phyloP scores from a whole-genome alignment of 2,797 vertebrate genomes.

The Emys orbicularis region DNA sequence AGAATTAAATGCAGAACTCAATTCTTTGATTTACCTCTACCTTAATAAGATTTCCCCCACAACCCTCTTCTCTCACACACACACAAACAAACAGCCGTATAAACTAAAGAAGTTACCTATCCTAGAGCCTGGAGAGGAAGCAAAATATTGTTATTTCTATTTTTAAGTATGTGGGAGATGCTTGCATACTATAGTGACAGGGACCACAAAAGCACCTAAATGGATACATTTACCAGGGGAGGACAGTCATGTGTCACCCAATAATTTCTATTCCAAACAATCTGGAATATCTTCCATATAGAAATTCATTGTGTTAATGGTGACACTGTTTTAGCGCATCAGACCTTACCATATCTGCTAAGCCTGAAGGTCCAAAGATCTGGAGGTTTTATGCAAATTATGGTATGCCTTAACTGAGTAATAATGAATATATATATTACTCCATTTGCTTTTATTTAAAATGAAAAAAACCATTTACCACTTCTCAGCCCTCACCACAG shows the following conservation, averaged over 20 bases:
- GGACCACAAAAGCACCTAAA: neutral
- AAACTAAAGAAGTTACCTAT: slow-evolving; percentile 32
- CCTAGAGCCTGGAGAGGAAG: slow-evolving; percentile 37
- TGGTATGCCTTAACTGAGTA: too few species aligned
- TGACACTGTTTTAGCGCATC: neutral
- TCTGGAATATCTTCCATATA: neutral
- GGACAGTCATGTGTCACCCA: neutral
- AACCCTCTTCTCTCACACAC: neutral
- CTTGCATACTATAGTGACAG: slow-evolving; percentile 20
- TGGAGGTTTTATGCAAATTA: too few species aligned
- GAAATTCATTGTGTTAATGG: neutral
- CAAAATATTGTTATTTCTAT: slow-evolving; percentile 37
- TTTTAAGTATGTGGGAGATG: slow-evolving; percentile 31
- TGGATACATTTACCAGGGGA: neutral
- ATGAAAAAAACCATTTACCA: neutral
- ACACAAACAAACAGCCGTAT: neutral
- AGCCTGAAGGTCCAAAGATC: too few species aligned
- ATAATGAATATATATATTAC: too few species aligned
- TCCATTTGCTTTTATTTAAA: too few species aligned
- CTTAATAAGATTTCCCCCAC: neutral
- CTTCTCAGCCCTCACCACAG: neutral
- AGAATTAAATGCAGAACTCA: neutral
- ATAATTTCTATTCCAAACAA: neutral
- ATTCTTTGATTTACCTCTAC: neutral
- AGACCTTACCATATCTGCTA: too few species aligned